A percentile compares a stretch with the other conserved stretches of the same genome.
Evolutionary conservation across 2,888 invertebrate genomes (phyloP).

Genomic region (Andrena trimmerana): DNA sequence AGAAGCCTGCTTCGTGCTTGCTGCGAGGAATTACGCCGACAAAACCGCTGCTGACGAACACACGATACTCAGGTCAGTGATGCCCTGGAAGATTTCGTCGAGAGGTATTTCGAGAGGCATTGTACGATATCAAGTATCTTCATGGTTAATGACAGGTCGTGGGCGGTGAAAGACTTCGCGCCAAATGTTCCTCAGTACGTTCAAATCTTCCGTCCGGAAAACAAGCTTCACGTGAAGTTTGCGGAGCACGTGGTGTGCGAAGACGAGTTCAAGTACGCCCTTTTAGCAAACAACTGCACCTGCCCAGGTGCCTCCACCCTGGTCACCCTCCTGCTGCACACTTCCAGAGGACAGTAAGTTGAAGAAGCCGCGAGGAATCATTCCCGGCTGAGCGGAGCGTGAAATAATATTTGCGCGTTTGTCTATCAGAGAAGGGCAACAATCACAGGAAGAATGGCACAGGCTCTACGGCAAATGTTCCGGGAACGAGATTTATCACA

Average conservation of each 20-base stretch:
- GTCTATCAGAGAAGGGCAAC: slow-evolving; percentile 94
- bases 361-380: neutral
- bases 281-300: slow-evolving; percentile 99
- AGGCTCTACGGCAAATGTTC: slow-evolving; percentile 99
- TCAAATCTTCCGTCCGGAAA: slow-evolving; percentile 99
- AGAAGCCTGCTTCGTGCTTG: slow-evolving; percentile 98
- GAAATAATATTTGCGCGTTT: neutral
- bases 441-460: slow-evolving; percentile 99
- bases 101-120: too few species aligned
- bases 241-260: slow-evolving; percentile 99
- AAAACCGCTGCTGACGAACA: slow-evolving; percentile 97
- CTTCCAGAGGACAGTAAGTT: slow-evolving; percentile 98
- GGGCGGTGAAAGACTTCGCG: slow-evolving; percentile 99
- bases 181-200: slow-evolving; percentile 98
- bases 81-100: neutral
- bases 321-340: slow-evolving; percentile 97
- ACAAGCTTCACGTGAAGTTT: slow-evolving; percentile 99
- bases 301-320: slow-evolving; percentile 99
- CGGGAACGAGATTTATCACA: slow-evolving; percentile 99
- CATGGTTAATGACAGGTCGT: slow-evolving; percentile 88
- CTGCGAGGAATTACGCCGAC: slow-evolving; percentile 98
- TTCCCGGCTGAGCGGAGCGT: too few species aligned
- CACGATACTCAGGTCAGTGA: slow-evolving; percentile 88
- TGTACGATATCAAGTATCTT: neutral
- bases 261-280: slow-evolving; percentile 99